Percentiles rank a stretch among this genome's conserved stretches.
These are phyloP conservation scores for Halocynthia aurantium DNA, from an alignment of 23 tunicate genomes.

Conservation along the genomic window DNA sequence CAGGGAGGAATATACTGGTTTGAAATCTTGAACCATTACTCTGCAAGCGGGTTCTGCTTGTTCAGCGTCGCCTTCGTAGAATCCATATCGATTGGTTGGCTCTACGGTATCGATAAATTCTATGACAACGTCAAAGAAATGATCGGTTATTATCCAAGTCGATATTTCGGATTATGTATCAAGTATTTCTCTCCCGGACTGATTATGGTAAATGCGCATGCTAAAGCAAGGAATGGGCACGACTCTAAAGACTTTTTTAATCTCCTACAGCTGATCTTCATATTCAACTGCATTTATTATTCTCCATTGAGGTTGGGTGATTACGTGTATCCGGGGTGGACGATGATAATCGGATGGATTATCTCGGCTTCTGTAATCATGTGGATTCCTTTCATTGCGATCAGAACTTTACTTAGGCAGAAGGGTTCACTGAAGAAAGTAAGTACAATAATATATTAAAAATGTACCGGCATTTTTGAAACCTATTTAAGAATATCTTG, in stretches of 20 bases:
- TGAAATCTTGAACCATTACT: constrained; percentile 81
- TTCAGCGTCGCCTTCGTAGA: constrained; percentile 69
- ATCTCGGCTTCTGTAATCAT: constrained; percentile 32
- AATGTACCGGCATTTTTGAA: neutral
- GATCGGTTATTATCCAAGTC: constrained; percentile 79
- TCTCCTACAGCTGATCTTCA: constrained; percentile 41
- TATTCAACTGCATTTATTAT: constrained; percentile 49
- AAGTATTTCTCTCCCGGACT: constrained; percentile 48
- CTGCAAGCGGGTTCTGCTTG: constrained; percentile 83
- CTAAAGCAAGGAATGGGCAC: neutral
- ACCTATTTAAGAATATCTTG: neutral
- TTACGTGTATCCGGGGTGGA: constrained; percentile 73
- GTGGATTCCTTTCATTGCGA: constrained; percentile 16
- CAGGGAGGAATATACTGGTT: constrained; percentile 95
- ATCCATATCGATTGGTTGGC: constrained; percentile 83
- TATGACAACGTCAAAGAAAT: constrained; percentile 60
- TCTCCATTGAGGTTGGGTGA: constrained; percentile 37
- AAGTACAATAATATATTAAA: neutral
- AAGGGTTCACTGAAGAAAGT: constrained; percentile 46
- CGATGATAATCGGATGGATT: constrained; percentile 65
- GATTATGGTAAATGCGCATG: constrained; percentile 37
- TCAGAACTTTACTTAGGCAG: neutral
- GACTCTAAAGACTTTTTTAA: neutral
- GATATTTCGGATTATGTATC: constrained; percentile 71
- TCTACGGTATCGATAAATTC: constrained; percentile 78